Evolutionary conservation across 2,888 invertebrate species (phyloP).

Genomic region (Brachypalpus laphriformis): DNA sequence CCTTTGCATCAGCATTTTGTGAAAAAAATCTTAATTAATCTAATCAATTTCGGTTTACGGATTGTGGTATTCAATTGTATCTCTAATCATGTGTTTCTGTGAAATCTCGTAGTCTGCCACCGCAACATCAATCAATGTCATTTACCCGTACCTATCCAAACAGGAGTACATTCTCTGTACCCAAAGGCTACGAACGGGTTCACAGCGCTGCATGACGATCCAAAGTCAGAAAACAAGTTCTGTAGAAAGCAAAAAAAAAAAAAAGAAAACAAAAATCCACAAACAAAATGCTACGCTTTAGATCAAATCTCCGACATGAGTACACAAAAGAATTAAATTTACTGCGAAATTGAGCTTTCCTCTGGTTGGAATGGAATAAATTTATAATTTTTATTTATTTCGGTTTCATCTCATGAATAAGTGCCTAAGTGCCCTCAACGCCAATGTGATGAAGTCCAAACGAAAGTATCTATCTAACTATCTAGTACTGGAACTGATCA

Average conservation of each 20-base stretch:
- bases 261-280: neutral
- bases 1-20: neutral
- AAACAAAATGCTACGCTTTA: neutral
- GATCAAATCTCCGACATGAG: slow-evolving; percentile 5
- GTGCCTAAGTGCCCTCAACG: slow-evolving; percentile 1
- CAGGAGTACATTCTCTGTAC: neutral
- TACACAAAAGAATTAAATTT: slow-evolving; percentile 26
- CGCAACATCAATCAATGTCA: slow-evolving; percentile 22
- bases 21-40: neutral
- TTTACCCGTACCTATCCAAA: neutral
- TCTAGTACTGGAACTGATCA: neutral
- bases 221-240: neutral
- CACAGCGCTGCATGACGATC: neutral
- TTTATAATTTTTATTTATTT: neutral
- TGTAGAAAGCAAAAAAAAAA: neutral
- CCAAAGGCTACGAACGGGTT: slow-evolving; percentile 8
- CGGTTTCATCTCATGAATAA: slow-evolving; percentile 12
- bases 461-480: neutral
- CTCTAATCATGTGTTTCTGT: neutral
- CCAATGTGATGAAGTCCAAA: slow-evolving; percentile 15
- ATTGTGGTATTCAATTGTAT: neutral
- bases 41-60: neutral
- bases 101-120: neutral
- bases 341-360: slow-evolving; percentile 21
- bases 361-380: neutral